Evolutionary conservation across 1,140 invertebrate genomes (phyloP), one percentile per base, ranked within the genome.

Genomic region (Macrobrachium rosenbergii): DNA sequence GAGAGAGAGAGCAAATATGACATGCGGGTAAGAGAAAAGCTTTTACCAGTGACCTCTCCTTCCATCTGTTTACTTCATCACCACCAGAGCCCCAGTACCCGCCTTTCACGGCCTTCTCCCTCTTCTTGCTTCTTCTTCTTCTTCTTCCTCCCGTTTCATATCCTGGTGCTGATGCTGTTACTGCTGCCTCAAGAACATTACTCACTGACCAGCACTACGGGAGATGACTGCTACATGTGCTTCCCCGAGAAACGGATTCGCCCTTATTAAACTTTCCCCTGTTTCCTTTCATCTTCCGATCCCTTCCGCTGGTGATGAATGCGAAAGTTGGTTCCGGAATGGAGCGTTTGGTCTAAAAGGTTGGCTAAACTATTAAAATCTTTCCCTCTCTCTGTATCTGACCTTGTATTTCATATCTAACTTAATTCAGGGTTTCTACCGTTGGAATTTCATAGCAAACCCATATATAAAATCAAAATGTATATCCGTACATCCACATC

Each of bases 1-100:
- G 23, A 58, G 45, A 58, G 23, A 78, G 58, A 59, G 23, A 58
- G 76, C 45, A n/a, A 58, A 59, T 19, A n/a, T 7, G 45, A 78
- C 17, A 78, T 10, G n/a, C 58, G 19, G 19, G 19, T 12, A 80
- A 80, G 63, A 23, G 78, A 28, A 63, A 63, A 80, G 59, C 64
- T 17, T 17, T 28, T 28, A 12, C 21, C 5, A 28, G 21, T 37
- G 23, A 14, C 67, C 7, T 37, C 21, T 14, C 21, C 5, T 72
- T 7, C 21, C 21, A 23, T 72, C n/a, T 7, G 21, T 72, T 8
- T 23, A 11, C 21, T 72, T 37, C 67, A 23, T 8, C 19, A 23
- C n/a, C 37, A 23, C n/a, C 19, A 23, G 12, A 16, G 12, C 17
- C 67, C 21, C 67, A 23, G 23, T 37, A 23, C 21, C 67, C 17